These are phyloP conservation scores for Tigriopus californicus DNA, from an alignment of 2,888 invertebrate genomes.

Conservation along the genomic window DNA sequence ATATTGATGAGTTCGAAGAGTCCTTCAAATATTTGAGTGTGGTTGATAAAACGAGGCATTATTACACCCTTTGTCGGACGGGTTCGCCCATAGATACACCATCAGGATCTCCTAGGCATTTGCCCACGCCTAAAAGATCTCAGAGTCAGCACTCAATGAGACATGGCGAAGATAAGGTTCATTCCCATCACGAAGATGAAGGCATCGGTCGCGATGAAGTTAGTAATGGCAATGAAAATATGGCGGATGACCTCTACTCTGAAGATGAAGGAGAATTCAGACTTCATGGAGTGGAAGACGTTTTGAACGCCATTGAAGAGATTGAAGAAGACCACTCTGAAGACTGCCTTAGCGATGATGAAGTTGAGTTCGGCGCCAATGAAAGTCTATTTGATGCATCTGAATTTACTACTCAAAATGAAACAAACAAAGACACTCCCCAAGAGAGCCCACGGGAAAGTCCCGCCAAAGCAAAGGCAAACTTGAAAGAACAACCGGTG, in stretches of 20 bases:
- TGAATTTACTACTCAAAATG: too few relatives aligned
- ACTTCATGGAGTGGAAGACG: background rate
- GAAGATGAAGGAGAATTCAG: background rate
- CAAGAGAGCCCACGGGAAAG: too few relatives aligned
- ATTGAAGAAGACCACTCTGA: background rate
- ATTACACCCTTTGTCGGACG: conserved; percentile 14
- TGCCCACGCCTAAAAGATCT: background rate
- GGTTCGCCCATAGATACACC: conserved; percentile 1
- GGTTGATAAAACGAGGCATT: conserved; percentile 13
- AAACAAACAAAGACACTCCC: too few relatives aligned
- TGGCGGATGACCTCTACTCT: too few relatives aligned
- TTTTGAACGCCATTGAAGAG: background rate
- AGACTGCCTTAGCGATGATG: background rate
- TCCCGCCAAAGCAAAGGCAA: background rate
- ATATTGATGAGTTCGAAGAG: conserved; percentile 14
- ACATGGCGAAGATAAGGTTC: too few relatives aligned
- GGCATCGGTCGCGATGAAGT: background rate
- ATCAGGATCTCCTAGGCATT: background rate
- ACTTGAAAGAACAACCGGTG: too few relatives aligned
- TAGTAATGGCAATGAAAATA: too few relatives aligned
- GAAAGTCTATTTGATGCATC: too few relatives aligned
- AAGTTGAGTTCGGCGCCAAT: too few relatives aligned
- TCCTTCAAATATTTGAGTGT: conserved; percentile 12
- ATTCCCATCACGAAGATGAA: background rate
- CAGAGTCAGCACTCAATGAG: background rate